Base-by-base conservation (phyloP, 2,113 vertebrate species). In the Ammodytes marinus region DNA sequence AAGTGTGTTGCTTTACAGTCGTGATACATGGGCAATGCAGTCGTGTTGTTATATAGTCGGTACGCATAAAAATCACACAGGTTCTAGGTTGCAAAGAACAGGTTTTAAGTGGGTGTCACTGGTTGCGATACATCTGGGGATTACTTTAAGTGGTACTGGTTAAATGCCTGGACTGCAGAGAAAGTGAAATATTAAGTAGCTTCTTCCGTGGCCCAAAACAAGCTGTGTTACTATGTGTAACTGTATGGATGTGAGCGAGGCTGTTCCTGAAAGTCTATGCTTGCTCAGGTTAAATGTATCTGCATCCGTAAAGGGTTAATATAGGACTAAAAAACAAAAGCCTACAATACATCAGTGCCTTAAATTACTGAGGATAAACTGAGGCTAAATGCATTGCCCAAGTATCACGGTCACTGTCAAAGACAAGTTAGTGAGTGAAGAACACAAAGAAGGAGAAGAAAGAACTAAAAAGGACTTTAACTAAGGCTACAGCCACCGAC, bases 401-500 rank as follows among this genome's bases (percentile, higher is more conserved):
- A 27, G 46, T 57, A 49, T 74, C 55, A 73, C n/a, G 19, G 40
- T 37, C 12, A 74, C 42, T 55, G 49, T 27, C 43, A 59, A 61
- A 69, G 61, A 10, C 9, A 42, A 5, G 80, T 69, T 53, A 80
- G 47, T 69, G 27, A 54, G 77, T 67, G 49, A 72, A 55, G 54
- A 70, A 71, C 1, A 47, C 8, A 35, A 53, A 63, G 3, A 11
- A 73, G 13, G 14, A 65, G 3, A 6, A 61, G 37, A 59, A 58
- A 39, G 17, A 67, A 76, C 9, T 55, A 12, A 8, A 50, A 80
- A 77, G 72, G 39, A 54, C 61, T 10, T 60, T 4, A 15, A 53
- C 70, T 69, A 79, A 8, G 40, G 69, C 42, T 49, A 74, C 59
- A 85, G 77, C 72, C 64, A 60, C 74, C 68, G 0, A 70, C 80